These are phyloP conservation scores for Ctenosaura bakeri DNA, from an alignment of 2,797 vertebrate species.

Conservation along the genomic window DNA sequence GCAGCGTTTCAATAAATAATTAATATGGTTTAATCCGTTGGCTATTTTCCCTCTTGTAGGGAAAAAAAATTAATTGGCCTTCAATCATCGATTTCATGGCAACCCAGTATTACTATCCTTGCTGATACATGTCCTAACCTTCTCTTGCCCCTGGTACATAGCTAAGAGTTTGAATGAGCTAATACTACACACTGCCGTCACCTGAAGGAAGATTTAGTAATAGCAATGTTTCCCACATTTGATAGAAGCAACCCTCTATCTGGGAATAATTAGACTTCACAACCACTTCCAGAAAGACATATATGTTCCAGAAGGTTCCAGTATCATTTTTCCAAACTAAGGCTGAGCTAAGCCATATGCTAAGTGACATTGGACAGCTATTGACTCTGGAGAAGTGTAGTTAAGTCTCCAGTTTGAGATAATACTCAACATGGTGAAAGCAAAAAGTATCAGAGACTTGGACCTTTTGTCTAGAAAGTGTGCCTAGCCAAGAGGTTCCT, in stretches of 20 bases:
- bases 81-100: conserved; percentile 78
- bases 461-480: not conserved
- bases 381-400: not conserved
- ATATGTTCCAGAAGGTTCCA: not conserved
- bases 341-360: not conserved
- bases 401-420: not conserved
- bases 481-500: not conserved
- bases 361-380: too few relatives aligned
- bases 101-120: conserved; percentile 59
- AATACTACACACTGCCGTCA: conserved; percentile 63
- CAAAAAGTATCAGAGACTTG: not conserved
- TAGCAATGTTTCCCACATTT: conserved; percentile 40
- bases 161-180: conserved; percentile 68
- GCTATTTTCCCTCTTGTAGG: conserved; percentile 79
- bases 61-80: conserved; percentile 79
- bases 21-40: conserved; percentile 80
- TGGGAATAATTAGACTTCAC: conserved; percentile 65
- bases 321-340: not conserved
- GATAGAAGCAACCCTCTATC: conserved; percentile 66
- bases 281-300: conserved; percentile 42
- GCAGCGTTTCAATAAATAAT: conserved; percentile 83
- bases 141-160: conserved; percentile 70
- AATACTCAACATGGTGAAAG: not conserved
- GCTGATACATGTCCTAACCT: conserved; percentile 74
- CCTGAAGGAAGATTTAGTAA: conserved; percentile 73